Percentiles rank a stretch among this genome's conserved stretches.
These are phyloP conservation scores for Takifugu bimaculatus DNA, from an alignment of 2,113 vertebrate species.

Conservation along the genomic window DNA sequence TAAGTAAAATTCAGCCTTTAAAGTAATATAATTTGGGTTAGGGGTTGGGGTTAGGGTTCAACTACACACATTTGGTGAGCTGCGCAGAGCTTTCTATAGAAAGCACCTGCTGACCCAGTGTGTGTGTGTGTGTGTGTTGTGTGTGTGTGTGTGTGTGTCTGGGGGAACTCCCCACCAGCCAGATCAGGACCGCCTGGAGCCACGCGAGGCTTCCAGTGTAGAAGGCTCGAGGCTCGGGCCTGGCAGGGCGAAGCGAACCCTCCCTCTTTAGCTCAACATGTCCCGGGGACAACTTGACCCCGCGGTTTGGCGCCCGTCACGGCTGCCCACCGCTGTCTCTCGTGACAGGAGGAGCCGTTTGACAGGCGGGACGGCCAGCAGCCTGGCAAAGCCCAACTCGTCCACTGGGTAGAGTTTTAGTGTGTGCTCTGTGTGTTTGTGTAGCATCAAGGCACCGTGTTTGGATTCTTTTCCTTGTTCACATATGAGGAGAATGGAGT, in stretches of 20 bases:
- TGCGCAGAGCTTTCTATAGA: slow-evolving; percentile 66
- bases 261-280: slow-evolving; percentile 62
- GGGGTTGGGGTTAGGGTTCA: no score
- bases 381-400: slow-evolving; percentile 36
- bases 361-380: slow-evolving; percentile 52
- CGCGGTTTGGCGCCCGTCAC: slow-evolving; percentile 56
- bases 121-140: slow-evolving; percentile 33
- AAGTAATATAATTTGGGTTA: no score
- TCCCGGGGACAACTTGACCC: slow-evolving; percentile 62
- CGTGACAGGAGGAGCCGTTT: slow-evolving; percentile 67
- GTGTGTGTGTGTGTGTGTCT: slow-evolving; percentile 19
- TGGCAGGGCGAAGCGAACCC: slow-evolving; percentile 42
- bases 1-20: no score
- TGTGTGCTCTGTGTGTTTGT: slow-evolving; percentile 8
- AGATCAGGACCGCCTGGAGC: slow-evolving; percentile 47
- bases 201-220: slow-evolving; percentile 38
- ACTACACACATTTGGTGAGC: slow-evolving; percentile 16
- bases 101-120: slow-evolving; percentile 63
- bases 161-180: slow-evolving; percentile 49
- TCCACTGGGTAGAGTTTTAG: slow-evolving; percentile 65
- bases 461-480: slow-evolving; percentile 8
- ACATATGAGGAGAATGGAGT: slow-evolving; percentile 26
- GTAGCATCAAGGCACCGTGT: neutral
- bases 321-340: slow-evolving; percentile 59
- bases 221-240: slow-evolving; percentile 42